phyloP scores from a whole-genome alignment of 2,113 vertebrate genomes.

The Mustela lutreola region DNA sequence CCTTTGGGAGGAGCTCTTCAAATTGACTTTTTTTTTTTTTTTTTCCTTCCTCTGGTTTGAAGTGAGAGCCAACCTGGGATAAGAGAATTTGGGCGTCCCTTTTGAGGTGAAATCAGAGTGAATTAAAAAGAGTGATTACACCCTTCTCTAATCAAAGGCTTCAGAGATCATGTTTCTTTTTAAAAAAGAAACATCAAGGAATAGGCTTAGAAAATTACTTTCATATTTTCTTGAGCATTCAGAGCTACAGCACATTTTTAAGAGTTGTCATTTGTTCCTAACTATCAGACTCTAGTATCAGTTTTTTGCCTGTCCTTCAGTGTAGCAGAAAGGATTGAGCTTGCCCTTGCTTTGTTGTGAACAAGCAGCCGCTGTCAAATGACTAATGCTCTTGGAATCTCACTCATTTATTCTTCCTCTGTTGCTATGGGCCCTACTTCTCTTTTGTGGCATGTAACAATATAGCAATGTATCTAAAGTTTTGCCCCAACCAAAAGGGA shows the following conservation, averaged over 20 bases:
- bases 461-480: conserved; percentile 52
- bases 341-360: conserved; percentile 73
- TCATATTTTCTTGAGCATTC: conserved; percentile 74
- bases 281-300: conserved; percentile 55
- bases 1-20: not conserved
- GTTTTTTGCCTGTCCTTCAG: conserved; percentile 70
- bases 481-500: conserved; percentile 46
- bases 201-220: conserved; percentile 77
- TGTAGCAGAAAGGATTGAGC: conserved; percentile 54
- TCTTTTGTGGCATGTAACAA: conserved; percentile 49
- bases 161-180: conserved; percentile 74
- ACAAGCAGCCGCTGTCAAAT: conserved; percentile 72
- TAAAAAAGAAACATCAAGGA: conserved; percentile 66
- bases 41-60: conserved; percentile 54
- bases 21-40: not conserved
- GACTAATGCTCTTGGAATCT: conserved; percentile 78
- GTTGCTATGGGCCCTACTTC: conserved; percentile 64
- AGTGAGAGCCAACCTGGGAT: conserved; percentile 66
- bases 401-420: conserved; percentile 72
- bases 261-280: conserved; percentile 75
- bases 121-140: conserved; percentile 80
- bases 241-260: conserved; percentile 57
- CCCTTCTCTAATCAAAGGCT: conserved; percentile 80
- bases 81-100: conserved; percentile 55
- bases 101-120: conserved; percentile 82